phyloP scores from a whole-genome alignment of 2,797 vertebrate genomes.

The Helicolenus hilgendorfi region DNA sequence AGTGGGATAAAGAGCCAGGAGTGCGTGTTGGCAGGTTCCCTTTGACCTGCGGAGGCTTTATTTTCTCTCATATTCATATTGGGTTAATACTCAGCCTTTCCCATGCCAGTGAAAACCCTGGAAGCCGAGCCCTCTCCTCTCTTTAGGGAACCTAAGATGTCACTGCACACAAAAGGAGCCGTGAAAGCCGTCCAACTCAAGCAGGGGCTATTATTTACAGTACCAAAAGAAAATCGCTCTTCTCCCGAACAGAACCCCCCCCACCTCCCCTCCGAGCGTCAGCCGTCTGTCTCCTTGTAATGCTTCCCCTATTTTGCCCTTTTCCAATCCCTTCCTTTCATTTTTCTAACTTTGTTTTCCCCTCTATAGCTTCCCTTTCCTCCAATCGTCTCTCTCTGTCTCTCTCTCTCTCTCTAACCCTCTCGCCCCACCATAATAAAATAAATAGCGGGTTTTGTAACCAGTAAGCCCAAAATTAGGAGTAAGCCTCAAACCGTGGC shows the following conservation, averaged over 20 bases:
- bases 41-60: slow-evolving; percentile 83
- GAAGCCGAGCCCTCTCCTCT: slow-evolving; percentile 72
- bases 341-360: slow-evolving; percentile 34
- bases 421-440: slow-evolving; percentile 60
- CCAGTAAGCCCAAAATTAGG: slow-evolving; percentile 81
- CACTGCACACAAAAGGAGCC: slow-evolving; percentile 84
- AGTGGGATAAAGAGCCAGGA: slow-evolving; percentile 68
- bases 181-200: slow-evolving; percentile 88
- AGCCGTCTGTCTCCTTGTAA: slow-evolving; percentile 71
- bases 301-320: slow-evolving; percentile 66
- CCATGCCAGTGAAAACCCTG: slow-evolving; percentile 83
- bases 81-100: slow-evolving; percentile 78
- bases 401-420: slow-evolving; percentile 6
- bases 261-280: slow-evolving; percentile 25
- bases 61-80: slow-evolving; percentile 83
- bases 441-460: slow-evolving; percentile 82
- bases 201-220: slow-evolving; percentile 89
- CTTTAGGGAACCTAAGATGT: slow-evolving; percentile 87
- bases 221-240: slow-evolving; percentile 84
- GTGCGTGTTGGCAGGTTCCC: slow-evolving; percentile 78
- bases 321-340: slow-evolving; percentile 63
- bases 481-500: slow-evolving; percentile 55
- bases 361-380: slow-evolving; percentile 14
- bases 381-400: slow-evolving; percentile 32
- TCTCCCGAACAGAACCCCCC: slow-evolving; percentile 44